Evolutionary conservation across 1,140 invertebrate species (phyloP).

Genomic region (Vanessa atalanta): DNA sequence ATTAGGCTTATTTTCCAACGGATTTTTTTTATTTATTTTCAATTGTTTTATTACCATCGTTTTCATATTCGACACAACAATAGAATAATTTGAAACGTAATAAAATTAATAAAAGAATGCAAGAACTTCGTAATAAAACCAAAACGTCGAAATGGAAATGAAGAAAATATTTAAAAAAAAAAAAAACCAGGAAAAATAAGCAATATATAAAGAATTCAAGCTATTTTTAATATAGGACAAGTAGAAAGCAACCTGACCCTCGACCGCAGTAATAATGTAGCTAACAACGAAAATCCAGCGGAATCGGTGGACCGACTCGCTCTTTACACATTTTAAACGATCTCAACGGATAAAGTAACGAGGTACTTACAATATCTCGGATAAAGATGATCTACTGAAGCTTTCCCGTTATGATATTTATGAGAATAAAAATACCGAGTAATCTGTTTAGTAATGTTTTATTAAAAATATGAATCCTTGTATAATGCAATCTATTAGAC

Average conservation of each 20-base stretch:
- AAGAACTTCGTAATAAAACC: slow-evolving; percentile 18
- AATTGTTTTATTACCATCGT: too few species aligned
- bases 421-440: slow-evolving; percentile 11
- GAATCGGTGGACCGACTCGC: slow-evolving; percentile 49
- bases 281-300: slow-evolving; percentile 59
- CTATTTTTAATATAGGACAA: slow-evolving; percentile 78
- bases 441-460: slow-evolving; percentile 4
- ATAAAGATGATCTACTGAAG: slow-evolving; percentile 26
- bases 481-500: too few species aligned
- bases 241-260: slow-evolving; percentile 58
- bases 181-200: slow-evolving; percentile 68
- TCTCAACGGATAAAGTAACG: slow-evolving; percentile 41
- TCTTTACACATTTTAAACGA: slow-evolving; percentile 52
- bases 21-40: too few species aligned
- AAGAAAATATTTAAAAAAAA: slow-evolving; percentile 58
- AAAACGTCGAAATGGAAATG: slow-evolving; percentile 43
- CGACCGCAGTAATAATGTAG: slow-evolving; percentile 66
- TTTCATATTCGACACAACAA: too few species aligned
- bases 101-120: slow-evolving; percentile 40
- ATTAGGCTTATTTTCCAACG: too few species aligned
- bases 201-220: slow-evolving; percentile 75
- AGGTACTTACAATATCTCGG: slow-evolving; percentile 32
- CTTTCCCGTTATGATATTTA: slow-evolving; percentile 20
- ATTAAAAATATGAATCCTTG: slow-evolving; percentile 10
- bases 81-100: not conserved